Evolutionary conservation across 2,888 invertebrate species (phyloP), one percentile per base, ranked within the genome.

Genomic region (Leptothorax acervorum): DNA sequence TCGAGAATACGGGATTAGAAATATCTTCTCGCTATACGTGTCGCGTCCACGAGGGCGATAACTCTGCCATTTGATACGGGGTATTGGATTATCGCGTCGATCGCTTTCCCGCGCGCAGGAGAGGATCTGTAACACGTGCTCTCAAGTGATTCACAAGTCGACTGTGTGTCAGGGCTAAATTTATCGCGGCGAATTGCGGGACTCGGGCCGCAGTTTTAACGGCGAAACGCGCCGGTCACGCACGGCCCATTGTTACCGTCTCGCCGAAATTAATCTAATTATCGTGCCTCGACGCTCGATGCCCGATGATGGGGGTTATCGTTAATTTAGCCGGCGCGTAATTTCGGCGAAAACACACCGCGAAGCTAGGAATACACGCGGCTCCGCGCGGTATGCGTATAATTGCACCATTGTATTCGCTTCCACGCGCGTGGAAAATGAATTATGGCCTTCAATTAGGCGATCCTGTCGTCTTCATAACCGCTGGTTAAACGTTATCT

Each of bases 391-490:
- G 55, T 76, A 82, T 55, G 76, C 31, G 48, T 60, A n/a, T 74
- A 76, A 76, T 82, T 74, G 35, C 51, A n/a, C 65, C 42, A 76
- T 82, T 82, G 74, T 82, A 42, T 75, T 31, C 53, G 35, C 76
- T 82, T 74, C 55, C 82, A 76, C 11, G 39, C 62, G 84, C 75
- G 73, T 70, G 68, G 73, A 35, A 39, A 74, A 81, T 74, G 35
- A 63, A 65, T 82, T 76, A 45, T 39, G 31, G 12, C 18, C n/a
- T 65, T 76, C 55, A 82, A 82, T 76, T 75, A 82, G 51, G 35
- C 63, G 23, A 82, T 63, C 35, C 65, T 55, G 55, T 55, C 28
- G 81, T 57, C 31, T 73, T 62, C 65, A 23, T 45, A 71, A 73
- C 12, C n/a, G 28, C 42, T 48, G 12, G 62, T 55, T 55, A 45